Conservation (phyloP, 2,888 invertebrate species). For the Rhodophaea formosa region DNA sequence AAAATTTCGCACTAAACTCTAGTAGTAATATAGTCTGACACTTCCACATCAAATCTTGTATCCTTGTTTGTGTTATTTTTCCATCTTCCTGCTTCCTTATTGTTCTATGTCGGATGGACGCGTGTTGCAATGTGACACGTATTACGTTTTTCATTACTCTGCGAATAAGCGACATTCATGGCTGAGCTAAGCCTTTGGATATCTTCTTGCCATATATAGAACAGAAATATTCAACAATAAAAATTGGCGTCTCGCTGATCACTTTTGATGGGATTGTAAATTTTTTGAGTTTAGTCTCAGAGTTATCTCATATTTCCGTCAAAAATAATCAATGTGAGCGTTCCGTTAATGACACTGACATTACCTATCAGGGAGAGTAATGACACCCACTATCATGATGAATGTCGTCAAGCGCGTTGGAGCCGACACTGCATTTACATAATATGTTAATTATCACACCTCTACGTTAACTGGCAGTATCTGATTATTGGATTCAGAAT, state of each 20-base stretch:
- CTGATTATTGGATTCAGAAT: constrained; percentile 2
- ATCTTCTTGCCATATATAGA: not conserved
- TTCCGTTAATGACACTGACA: no score
- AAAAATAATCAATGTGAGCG: no score
- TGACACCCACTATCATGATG: not conserved
- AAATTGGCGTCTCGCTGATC: no score
- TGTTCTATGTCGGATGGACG: not conserved
- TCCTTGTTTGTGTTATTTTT: not conserved
- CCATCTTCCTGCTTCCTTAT: not conserved
- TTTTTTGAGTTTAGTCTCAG: no score
- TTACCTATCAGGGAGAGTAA: not conserved
- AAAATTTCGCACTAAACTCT: no score
- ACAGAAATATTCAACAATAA: no score
- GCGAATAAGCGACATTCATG: not conserved
- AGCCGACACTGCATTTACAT: constrained; percentile 3
- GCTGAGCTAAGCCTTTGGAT: not conserved
- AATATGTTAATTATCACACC: not conserved
- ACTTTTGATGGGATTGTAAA: no score
- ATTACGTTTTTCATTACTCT: not conserved
- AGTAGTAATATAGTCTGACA: no score
- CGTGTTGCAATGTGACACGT: not conserved
- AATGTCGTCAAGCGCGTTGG: not conserved
- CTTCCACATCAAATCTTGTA: no score
- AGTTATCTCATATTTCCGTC: no score
- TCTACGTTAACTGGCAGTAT: not conserved